Conservation (phyloP, 2,797 vertebrate genomes). For the Sebastes glaucus region DNA sequence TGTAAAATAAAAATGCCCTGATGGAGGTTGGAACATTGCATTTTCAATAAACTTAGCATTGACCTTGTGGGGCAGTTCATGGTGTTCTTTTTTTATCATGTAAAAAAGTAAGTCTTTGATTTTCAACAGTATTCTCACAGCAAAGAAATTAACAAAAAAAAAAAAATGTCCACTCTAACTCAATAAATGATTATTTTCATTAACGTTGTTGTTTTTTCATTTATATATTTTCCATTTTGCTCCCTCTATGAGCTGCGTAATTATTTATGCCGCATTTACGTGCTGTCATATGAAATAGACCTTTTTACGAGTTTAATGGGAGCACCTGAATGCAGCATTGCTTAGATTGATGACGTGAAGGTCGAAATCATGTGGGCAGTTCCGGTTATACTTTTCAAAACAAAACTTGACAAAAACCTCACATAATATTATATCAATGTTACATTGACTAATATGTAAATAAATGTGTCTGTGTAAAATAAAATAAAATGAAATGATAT, state of each 20-base stretch:
- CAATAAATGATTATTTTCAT: neutral
- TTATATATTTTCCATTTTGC: neutral
- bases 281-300: fast-evolving
- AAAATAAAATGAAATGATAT: neutral
- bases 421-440: neutral
- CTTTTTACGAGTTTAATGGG: conserved; percentile 14
- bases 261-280: neutral
- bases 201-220: neutral
- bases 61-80: neutral
- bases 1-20: neutral
- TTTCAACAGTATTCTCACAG: neutral
- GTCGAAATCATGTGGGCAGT: fast-evolving
- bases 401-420: fast-evolving
- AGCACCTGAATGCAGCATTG: conserved; percentile 32
- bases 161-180: neutral
- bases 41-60: neutral
- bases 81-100: neutral
- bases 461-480: fast-evolving
- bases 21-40: neutral
- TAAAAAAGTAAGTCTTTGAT: neutral
- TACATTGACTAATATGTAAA: fast-evolving
- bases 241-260: neutral
- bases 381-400: conserved; percentile 15
- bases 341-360: neutral
- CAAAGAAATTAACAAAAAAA: neutral